Percentiles rank a stretch among this genome's conserved stretches.
Conservation (phyloP, 2,113 vertebrate genomes). For the Syngnathus scovelli region DNA sequence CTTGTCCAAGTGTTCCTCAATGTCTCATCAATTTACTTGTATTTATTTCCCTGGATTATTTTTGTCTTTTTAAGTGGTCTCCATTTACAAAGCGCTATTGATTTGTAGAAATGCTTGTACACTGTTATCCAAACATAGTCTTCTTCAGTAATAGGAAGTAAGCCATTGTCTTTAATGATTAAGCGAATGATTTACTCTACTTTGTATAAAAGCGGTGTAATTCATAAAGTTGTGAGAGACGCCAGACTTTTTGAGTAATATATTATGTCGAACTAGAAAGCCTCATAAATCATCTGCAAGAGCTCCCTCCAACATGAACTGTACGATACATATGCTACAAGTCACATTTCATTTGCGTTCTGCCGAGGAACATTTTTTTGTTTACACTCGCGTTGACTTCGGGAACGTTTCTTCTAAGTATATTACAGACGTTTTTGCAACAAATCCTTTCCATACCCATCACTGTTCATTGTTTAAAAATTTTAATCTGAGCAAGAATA, state of each 20-base stretch:
- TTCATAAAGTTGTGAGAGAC: conserved; percentile 4
- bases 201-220: neutral
- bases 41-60: no score
- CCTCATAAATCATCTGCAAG: conserved; percentile 4
- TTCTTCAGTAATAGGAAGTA: neutral
- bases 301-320: neutral
- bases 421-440: conserved; percentile 23
- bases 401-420: conserved; percentile 47
- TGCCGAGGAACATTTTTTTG: conserved; percentile 30
- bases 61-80: no score
- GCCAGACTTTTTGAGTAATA: neutral
- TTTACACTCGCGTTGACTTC: conserved; percentile 39
- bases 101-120: neutral
- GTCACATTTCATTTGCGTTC: conserved; percentile 33
- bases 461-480: conserved; percentile 48
- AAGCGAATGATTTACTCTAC: neutral
- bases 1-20: no score
- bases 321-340: conserved; percentile 32
- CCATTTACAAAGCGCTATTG: neutral
- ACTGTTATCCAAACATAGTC: neutral
- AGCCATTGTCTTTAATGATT: neutral
- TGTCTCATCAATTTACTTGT: no score
- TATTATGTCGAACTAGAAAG: neutral
- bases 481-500: conserved; percentile 51
- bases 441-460: conserved; percentile 37